Evolutionary conservation across 2,797 vertebrate genomes (phyloP).

Genomic region (Erethizon dorsatum): DNA sequence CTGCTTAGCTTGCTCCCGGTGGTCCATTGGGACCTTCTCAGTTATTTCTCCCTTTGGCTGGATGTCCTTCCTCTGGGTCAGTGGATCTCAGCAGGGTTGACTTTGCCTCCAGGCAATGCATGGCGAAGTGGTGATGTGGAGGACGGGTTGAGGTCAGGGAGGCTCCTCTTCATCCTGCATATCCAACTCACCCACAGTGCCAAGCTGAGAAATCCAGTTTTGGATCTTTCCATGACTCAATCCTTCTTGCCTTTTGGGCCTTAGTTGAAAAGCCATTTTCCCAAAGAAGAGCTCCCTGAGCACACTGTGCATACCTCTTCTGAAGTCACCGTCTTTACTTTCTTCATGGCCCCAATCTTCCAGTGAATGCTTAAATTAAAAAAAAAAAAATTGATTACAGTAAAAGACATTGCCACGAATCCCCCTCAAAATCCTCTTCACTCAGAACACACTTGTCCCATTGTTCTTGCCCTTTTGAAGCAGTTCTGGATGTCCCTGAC

Average conservation of each 20-base stretch:
- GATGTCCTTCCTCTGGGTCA: not conserved
- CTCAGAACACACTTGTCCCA: not conserved
- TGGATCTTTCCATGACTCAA: not conserved
- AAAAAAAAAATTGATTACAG: not conserved
- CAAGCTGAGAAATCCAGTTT: not conserved
- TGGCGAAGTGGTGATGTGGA: accelerated
- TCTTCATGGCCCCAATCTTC: not conserved
- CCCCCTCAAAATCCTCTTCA: not conserved
- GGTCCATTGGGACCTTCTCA: accelerated
- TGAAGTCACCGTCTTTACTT: not conserved
- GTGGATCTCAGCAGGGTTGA: not conserved
- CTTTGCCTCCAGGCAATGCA: not conserved
- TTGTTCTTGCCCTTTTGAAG: not conserved
- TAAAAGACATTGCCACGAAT: not conserved
- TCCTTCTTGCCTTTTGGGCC: not conserved
- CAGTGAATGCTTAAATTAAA: not conserved
- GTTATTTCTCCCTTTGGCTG: not conserved
- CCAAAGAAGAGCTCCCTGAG: not conserved
- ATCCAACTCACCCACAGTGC: not conserved
- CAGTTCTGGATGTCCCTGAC: not conserved
- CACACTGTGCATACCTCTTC: not conserved
- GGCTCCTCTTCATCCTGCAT: not conserved
- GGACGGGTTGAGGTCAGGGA: not conserved
- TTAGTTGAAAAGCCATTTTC: not conserved
- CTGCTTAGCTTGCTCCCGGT: not conserved